Conservation (phyloP, 2,797 vertebrate genomes). For the Lacerta bilineata region DNA sequence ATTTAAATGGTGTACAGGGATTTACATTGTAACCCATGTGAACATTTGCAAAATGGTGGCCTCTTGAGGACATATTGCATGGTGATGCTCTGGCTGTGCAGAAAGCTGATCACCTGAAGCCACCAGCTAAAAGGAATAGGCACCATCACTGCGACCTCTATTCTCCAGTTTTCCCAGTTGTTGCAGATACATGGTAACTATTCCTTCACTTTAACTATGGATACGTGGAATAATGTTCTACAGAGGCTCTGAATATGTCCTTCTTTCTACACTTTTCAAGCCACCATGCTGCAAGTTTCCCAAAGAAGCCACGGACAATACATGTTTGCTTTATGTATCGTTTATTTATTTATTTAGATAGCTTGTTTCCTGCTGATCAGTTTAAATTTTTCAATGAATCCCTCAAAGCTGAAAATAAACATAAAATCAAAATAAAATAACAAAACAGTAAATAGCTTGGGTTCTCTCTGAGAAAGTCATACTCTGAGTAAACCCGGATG, state of each 20-base stretch:
- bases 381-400: no score
- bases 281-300: no score
- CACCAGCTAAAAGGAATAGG: not conserved
- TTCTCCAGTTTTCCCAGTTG: not conserved
- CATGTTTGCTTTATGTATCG: no score
- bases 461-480: not conserved
- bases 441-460: not conserved
- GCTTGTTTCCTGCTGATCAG: not conserved
- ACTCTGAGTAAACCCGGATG: not conserved
- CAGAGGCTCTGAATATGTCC: not conserved
- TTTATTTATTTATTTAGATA: not conserved
- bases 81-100: not conserved
- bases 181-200: not conserved
- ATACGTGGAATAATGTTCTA: not conserved
- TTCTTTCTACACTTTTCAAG: not conserved
- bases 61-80: not conserved
- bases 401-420: no score
- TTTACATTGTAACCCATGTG: not conserved
- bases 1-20: not conserved
- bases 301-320: not conserved
- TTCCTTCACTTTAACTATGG: constrained; percentile 1
- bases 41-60: constrained; percentile 1
- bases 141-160: no score
- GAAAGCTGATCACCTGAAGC: not conserved
- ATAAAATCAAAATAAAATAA: not conserved